Conservation (phyloP, 2,113 vertebrate species). For the Phocoena phocoena region DNA sequence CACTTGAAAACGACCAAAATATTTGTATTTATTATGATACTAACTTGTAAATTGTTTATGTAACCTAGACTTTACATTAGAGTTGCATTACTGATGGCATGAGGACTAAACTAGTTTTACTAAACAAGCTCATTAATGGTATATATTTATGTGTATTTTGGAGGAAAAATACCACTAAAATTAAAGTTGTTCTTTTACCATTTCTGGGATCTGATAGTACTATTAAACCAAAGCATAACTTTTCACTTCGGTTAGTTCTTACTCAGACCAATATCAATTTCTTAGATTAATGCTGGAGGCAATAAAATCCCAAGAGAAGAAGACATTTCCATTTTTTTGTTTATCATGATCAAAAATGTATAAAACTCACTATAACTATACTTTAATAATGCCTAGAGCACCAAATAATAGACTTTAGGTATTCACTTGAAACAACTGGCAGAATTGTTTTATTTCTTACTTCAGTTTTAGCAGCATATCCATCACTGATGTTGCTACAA, state of each 20-base stretch:
- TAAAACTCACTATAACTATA: neutral
- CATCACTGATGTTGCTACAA: neutral
- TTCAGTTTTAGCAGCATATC: neutral
- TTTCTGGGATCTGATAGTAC: neutral
- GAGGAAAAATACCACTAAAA: neutral
- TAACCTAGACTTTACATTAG: neutral
- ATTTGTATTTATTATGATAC: neutral
- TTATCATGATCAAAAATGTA: slow-evolving; percentile 2
- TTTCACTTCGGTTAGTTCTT: neutral
- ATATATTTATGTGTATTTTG: neutral
- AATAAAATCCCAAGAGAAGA: neutral
- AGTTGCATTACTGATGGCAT: neutral
- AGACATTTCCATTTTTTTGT: neutral
- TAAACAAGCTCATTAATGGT: neutral
- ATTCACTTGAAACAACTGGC: neutral
- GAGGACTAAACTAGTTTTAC: neutral
- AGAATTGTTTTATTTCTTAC: neutral
- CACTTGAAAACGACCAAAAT: neutral
- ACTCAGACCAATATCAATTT: neutral
- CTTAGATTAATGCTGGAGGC: neutral
- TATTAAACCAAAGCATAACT: neutral
- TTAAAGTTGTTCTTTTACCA: neutral
- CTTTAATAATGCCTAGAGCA: neutral
- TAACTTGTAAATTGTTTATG: neutral
- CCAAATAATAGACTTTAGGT: neutral